phyloP scores from a whole-genome alignment of 2,113 vertebrate genomes.

The Phyllostomus hastatus region DNA sequence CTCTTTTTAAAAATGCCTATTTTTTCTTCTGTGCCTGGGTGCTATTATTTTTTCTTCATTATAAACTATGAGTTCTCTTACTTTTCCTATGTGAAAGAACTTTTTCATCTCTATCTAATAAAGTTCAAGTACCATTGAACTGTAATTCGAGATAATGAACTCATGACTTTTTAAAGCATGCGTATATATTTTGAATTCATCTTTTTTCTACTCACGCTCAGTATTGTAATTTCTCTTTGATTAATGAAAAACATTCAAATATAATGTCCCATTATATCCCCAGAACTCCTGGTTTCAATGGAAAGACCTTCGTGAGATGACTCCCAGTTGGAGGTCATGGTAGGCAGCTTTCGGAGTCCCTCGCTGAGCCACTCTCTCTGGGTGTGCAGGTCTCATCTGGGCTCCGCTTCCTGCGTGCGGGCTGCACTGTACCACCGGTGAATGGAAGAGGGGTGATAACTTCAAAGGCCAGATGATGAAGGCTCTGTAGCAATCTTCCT shows the following conservation, averaged over 20 bases:
- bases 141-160: neutral
- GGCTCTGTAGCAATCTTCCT: no score
- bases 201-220: neutral
- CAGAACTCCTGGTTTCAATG: neutral
- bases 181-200: neutral
- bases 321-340: neutral
- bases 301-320: neutral
- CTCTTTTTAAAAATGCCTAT: neutral
- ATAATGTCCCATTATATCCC: neutral
- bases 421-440: accelerated
- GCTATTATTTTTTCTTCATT: neutral
- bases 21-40: neutral
- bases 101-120: neutral
- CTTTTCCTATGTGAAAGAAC: neutral
- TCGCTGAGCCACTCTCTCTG: accelerated
- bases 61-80: neutral
- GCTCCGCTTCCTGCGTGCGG: neutral
- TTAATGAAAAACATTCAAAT: neutral
- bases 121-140: neutral
- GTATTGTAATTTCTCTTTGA: neutral
- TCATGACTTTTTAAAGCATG: neutral
- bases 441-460: neutral
- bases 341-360: accelerated
- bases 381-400: accelerated
- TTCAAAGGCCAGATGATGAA: neutral